phyloP scores from a whole-genome alignment of 2,888 invertebrate genomes.

The Acronicta leporina region DNA sequence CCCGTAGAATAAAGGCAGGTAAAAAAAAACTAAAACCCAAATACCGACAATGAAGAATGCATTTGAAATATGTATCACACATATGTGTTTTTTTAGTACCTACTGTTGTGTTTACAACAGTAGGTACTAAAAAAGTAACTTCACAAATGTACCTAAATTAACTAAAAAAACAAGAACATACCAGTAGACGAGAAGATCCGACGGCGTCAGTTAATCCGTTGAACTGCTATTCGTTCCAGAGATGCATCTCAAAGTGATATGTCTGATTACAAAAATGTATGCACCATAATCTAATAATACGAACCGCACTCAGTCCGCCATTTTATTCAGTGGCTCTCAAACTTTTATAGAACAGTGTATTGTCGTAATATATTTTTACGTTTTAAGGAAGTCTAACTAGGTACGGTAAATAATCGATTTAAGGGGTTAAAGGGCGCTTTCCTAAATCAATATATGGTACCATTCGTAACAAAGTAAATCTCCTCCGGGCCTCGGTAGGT shows the following conservation, averaged over 20 bases:
- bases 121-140: slow-evolving; percentile 7
- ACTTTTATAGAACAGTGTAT: slow-evolving; percentile 21
- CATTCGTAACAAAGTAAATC: no score
- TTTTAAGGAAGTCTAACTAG: no score
- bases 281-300: slow-evolving; percentile 60
- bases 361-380: slow-evolving; percentile 6
- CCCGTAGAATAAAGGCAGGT: no score
- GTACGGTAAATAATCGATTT: no score
- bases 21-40: no score
- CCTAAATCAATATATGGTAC: no score
- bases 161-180: slow-evolving; percentile 21
- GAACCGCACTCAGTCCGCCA: slow-evolving; percentile 44
- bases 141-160: slow-evolving; percentile 30
- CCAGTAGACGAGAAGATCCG: slow-evolving; percentile 30
- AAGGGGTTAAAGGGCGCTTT: no score
- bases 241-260: slow-evolving; percentile 60
- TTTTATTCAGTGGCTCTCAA: slow-evolving; percentile 32
- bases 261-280: slow-evolving; percentile 71
- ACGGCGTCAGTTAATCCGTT: slow-evolving; percentile 62
- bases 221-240: slow-evolving; percentile 54
- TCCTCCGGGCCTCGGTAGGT: no score
- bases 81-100: no score
- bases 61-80: no score
- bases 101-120: no score
- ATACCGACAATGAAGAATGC: no score